phyloP scores from a whole-genome alignment of 2,888 invertebrate genomes.

The Stomorhina lunata region DNA sequence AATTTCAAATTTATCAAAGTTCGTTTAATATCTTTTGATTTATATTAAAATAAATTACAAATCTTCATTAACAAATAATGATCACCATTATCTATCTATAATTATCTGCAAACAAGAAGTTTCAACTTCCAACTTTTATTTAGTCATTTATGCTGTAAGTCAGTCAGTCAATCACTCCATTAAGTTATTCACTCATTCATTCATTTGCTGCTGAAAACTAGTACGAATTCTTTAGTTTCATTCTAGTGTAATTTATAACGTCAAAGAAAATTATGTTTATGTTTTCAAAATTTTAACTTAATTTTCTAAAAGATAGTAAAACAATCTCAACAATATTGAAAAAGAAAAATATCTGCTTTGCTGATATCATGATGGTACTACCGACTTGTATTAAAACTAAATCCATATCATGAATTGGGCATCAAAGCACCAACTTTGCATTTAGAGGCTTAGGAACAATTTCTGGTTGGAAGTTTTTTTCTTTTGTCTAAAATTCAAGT shows the following conservation, averaged over 20 bases:
- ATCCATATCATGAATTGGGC: too few species aligned
- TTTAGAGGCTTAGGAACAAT: too few species aligned
- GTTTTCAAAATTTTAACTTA: not conserved
- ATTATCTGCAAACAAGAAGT: not conserved
- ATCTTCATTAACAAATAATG: too few species aligned
- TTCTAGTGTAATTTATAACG: not conserved
- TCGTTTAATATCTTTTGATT: too few species aligned
- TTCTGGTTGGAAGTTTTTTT: too few species aligned
- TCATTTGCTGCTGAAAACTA: not conserved
- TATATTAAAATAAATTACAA: too few species aligned
- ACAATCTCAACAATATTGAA: not conserved
- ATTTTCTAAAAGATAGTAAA: not conserved
- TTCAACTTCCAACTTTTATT: not conserved
- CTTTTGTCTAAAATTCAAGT: not conserved
- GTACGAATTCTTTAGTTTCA: not conserved
- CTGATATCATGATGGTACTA: too few species aligned
- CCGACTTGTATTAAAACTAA: too few species aligned
- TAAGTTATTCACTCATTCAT: not conserved
- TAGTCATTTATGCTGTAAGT: not conserved
- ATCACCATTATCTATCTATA: too few species aligned
- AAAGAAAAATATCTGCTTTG: too few species aligned
- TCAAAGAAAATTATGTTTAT: constrained; percentile 22
- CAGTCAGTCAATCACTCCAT: not conserved
- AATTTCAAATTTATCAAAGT: too few species aligned
- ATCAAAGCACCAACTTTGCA: too few species aligned